Conservation (phyloP, 1,140 invertebrate species). For the Paraescarpia echinospica region DNA sequence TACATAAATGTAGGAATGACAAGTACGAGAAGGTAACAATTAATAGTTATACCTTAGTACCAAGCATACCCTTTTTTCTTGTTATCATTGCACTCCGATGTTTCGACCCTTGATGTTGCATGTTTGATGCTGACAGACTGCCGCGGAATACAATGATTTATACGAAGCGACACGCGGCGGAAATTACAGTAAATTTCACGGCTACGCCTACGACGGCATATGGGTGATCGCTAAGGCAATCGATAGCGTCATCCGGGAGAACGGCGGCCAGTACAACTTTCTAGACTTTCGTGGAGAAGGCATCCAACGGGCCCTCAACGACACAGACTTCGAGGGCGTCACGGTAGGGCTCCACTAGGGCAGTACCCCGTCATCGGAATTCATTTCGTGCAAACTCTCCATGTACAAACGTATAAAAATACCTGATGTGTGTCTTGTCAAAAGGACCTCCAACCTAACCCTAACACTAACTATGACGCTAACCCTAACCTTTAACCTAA, state of each 20-base stretch:
- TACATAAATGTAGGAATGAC: background rate
- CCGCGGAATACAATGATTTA: conserved; percentile 80
- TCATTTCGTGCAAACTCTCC: too few species aligned
- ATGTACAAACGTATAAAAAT: too few species aligned
- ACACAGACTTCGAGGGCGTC: conserved; percentile 90
- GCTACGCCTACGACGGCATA: conserved; percentile 95
- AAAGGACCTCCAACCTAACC: too few species aligned
- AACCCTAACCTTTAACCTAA: too few species aligned
- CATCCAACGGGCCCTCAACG: conserved; percentile 83
- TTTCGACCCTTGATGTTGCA: background rate
- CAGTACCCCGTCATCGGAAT: too few species aligned
- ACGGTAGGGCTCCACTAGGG: conserved; percentile 69
- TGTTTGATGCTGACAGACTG: conserved; percentile 67
- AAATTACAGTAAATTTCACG: conserved; percentile 92
- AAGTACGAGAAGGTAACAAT: background rate
- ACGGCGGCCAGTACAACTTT: conserved; percentile 62
- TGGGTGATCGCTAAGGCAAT: conserved; percentile 82
- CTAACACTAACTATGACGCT: too few species aligned
- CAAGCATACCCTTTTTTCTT: background rate
- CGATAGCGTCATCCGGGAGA: conserved; percentile 37
- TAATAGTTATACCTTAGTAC: background rate
- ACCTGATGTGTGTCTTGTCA: too few species aligned
- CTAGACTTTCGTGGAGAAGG: conserved; percentile 84
- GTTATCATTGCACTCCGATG: background rate
- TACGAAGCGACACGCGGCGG: conserved; percentile 77